Percentiles rank a stretch among this genome's conserved stretches.
phyloP scores from a whole-genome alignment of 2,888 invertebrate species.

The Atethmia centrago region DNA sequence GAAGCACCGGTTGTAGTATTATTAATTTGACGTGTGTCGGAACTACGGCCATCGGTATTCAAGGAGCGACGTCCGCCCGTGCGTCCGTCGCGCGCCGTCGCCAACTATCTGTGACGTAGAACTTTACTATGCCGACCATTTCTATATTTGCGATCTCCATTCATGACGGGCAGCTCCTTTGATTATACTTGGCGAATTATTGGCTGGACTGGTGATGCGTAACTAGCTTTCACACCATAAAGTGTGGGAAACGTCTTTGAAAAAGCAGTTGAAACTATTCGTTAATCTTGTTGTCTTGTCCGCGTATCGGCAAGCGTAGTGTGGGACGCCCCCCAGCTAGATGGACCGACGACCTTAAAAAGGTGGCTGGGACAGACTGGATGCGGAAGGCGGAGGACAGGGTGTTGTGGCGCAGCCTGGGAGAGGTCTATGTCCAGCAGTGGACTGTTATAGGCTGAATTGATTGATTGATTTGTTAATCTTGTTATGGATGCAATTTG shows the following conservation, averaged over 20 bases:
- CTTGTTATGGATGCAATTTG: background rate
- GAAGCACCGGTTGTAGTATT: slow-evolving; percentile 72
- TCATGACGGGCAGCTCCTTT: slow-evolving; percentile 51
- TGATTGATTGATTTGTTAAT: too few relatives aligned
- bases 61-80: slow-evolving; percentile 61
- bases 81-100: slow-evolving; percentile 44
- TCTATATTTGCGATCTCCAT: slow-evolving; percentile 61
- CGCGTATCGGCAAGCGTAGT: too few relatives aligned
- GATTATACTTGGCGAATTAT: slow-evolving; percentile 53
- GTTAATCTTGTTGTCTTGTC: too few relatives aligned
- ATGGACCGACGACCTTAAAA: too few relatives aligned
- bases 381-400: too few relatives aligned
- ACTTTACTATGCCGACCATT: slow-evolving; percentile 55
- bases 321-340: too few relatives aligned
- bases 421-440: too few relatives aligned
- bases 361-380: too few relatives aligned
- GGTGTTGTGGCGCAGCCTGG: too few relatives aligned
- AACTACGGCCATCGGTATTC: slow-evolving; percentile 80
- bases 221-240: slow-evolving; percentile 4
- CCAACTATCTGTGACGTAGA: slow-evolving; percentile 61
- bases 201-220: slow-evolving; percentile 10
- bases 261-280: slow-evolving; percentile 6
- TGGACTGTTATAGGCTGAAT: too few relatives aligned
- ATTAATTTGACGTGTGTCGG: slow-evolving; percentile 81
- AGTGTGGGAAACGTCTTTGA: slow-evolving; percentile 25